These are phyloP conservation scores for Andrena marginata DNA, from an alignment of 2,888 invertebrate genomes.

Conservation along the genomic window DNA sequence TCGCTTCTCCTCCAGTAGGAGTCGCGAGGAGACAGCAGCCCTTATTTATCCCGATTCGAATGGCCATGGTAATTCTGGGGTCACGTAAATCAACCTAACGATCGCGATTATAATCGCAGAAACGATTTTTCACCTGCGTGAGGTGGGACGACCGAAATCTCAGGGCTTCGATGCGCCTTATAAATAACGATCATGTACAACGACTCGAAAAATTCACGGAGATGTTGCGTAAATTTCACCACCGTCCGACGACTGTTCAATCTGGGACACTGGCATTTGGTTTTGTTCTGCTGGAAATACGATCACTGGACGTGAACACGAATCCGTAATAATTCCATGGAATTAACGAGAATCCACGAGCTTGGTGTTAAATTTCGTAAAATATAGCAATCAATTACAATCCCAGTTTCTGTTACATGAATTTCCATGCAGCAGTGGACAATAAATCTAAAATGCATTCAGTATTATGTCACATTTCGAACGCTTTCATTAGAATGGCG, in stretches of 20 bases:
- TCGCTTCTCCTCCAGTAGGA: not conserved
- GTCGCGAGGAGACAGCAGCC: constrained; percentile 5
- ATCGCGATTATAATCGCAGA: constrained; percentile 45
- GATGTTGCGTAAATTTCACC: not conserved
- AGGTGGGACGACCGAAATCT: constrained; percentile 13
- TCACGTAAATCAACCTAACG: constrained; percentile 55
- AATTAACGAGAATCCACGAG: not conserved
- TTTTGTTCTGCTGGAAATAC: no score
- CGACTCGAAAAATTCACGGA: not conserved
- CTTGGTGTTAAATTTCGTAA: not conserved
- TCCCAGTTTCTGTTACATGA: no score
- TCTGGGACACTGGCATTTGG: no score
- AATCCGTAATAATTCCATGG: no score
- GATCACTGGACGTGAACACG: no score
- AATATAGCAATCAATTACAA: no score
- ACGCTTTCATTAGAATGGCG: no score
- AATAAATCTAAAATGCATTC: no score
- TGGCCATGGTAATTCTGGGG: constrained; percentile 43
- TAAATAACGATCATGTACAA: constrained; percentile 28
- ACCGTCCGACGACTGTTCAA: not conserved
- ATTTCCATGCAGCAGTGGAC: no score
- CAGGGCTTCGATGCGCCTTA: constrained; percentile 7
- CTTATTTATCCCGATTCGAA: constrained; percentile 28
- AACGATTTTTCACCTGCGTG: constrained; percentile 41
- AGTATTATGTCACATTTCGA: no score